Evolutionary conservation across 2,888 invertebrate genomes (phyloP).

Genomic region (Oscheius myriophilus): DNA sequence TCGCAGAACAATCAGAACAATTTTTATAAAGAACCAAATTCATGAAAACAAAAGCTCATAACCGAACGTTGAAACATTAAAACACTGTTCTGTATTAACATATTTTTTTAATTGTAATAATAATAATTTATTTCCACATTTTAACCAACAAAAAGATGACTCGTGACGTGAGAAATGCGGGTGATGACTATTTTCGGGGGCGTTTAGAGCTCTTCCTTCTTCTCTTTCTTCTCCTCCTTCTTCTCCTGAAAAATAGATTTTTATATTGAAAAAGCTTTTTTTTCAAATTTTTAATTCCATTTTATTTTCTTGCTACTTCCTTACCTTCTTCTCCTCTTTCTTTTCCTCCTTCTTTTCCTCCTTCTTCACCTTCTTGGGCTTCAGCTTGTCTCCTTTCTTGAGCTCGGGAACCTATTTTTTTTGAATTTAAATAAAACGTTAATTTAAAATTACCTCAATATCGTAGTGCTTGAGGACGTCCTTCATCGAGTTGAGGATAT

Average conservation of each 20-base stretch:
- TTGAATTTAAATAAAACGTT: conserved; percentile 28
- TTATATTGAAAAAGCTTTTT: too few relatives aligned
- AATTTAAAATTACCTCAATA: too few relatives aligned
- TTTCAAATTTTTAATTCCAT: not conserved
- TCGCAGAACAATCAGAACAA: too few relatives aligned
- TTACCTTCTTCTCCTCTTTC: not conserved
- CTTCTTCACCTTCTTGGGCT: conserved; percentile 62
- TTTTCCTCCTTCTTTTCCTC: conserved; percentile 28
- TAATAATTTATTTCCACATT: not conserved
- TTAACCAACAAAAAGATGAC: conserved; percentile 18
- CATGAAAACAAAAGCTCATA: too few relatives aligned
- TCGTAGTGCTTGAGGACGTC: conserved; percentile 65
- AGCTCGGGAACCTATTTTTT: conserved; percentile 63
- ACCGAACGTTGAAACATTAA: too few relatives aligned
- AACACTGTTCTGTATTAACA: too few relatives aligned
- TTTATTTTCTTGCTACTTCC: conserved; percentile 22
- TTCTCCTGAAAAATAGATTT: too few relatives aligned
- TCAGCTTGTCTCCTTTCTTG: conserved; percentile 66
- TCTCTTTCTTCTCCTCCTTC: conserved; percentile 18
- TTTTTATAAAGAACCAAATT: too few relatives aligned
- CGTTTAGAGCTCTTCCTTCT: conserved; percentile 32
- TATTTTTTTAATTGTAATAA: too few relatives aligned
- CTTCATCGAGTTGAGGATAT: conserved; percentile 69
- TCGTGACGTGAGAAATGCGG: conserved; percentile 28
- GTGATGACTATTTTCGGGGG: conserved; percentile 2